Evolutionary conservation across 2,888 invertebrate genomes (phyloP).

Genomic region (Oligia latruncula): DNA sequence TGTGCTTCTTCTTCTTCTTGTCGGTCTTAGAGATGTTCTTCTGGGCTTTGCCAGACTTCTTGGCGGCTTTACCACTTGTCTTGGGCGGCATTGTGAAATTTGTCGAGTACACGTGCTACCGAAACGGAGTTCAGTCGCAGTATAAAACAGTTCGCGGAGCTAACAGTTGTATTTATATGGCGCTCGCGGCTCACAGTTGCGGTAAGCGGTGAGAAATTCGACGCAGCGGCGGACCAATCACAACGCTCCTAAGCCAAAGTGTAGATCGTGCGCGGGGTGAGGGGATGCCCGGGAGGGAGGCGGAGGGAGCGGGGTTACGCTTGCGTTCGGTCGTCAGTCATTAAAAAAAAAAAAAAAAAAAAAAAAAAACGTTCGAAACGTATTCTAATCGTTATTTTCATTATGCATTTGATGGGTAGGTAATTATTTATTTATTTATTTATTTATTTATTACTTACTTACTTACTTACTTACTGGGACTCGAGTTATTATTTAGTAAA

Average conservation of each 20-base stretch:
- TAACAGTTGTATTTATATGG: neutral
- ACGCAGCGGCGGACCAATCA: slow-evolving; percentile 15
- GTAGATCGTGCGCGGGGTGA: slow-evolving; percentile 3
- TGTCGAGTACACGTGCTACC: slow-evolving; percentile 1
- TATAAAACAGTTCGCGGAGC: slow-evolving; percentile 29
- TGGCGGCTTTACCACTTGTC: slow-evolving; percentile 82
- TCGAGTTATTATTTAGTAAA: too few relatives aligned
- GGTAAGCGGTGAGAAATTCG: neutral
- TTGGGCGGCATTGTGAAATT: slow-evolving; percentile 74
- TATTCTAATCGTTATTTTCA: too few relatives aligned
- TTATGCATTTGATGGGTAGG: too few relatives aligned
- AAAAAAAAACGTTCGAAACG: too few relatives aligned
- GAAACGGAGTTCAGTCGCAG: slow-evolving; percentile 23
- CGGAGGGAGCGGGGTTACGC: too few relatives aligned
- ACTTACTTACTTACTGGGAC: too few relatives aligned
- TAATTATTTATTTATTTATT: too few relatives aligned
- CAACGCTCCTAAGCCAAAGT: slow-evolving; percentile 4
- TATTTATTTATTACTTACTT: too few relatives aligned
- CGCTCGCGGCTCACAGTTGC: neutral
- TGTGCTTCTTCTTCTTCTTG: slow-evolving; percentile 90
- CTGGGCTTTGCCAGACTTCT: slow-evolving; percentile 90
- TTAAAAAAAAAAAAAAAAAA: too few relatives aligned
- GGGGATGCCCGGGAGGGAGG: too few relatives aligned
- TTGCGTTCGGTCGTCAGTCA: too few relatives aligned
- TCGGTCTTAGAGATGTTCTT: slow-evolving; percentile 90